These are phyloP conservation scores for Melipona bicolor DNA, from an alignment of 2,888 invertebrate genomes.

Conservation along the genomic window DNA sequence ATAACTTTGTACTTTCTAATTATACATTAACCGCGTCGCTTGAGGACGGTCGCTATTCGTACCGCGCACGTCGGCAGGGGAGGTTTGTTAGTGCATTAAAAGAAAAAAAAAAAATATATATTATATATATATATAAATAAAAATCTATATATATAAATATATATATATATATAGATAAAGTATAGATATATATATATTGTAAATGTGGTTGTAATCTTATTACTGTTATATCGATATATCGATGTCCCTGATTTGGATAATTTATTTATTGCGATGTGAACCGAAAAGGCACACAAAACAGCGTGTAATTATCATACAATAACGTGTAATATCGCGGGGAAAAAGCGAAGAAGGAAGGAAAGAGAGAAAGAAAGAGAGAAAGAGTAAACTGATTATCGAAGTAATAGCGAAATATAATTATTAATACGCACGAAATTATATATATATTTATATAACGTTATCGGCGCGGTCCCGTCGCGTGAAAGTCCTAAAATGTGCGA, in stretches of 20 bases:
- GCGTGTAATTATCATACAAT: slow-evolving; percentile 64
- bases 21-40: slow-evolving; percentile 68
- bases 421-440: slow-evolving; percentile 71
- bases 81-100: slow-evolving; percentile 74
- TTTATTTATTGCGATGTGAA: slow-evolving; percentile 80
- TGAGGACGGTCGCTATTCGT: slow-evolving; percentile 60
- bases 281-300: slow-evolving; percentile 60
- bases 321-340: slow-evolving; percentile 24
- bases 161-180: slow-evolving; percentile 61
- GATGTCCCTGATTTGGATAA: slow-evolving; percentile 79
- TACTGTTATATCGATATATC: slow-evolving; percentile 75
- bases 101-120: slow-evolving; percentile 61
- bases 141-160: slow-evolving; percentile 40
- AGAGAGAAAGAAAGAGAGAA: neutral
- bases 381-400: slow-evolving; percentile 45
- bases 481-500: slow-evolving; percentile 54
- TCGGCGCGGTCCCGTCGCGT: slow-evolving; percentile 56
- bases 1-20: slow-evolving; percentile 73
- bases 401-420: slow-evolving; percentile 71
- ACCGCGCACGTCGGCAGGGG: slow-evolving; percentile 68
- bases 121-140: slow-evolving; percentile 59
- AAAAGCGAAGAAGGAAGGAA: neutral
- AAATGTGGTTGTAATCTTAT: slow-evolving; percentile 78
- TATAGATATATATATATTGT: slow-evolving; percentile 68
- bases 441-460: slow-evolving; percentile 75